phyloP scores from a whole-genome alignment of 2,113 vertebrate species.

The Pygathrix nemaeus region DNA sequence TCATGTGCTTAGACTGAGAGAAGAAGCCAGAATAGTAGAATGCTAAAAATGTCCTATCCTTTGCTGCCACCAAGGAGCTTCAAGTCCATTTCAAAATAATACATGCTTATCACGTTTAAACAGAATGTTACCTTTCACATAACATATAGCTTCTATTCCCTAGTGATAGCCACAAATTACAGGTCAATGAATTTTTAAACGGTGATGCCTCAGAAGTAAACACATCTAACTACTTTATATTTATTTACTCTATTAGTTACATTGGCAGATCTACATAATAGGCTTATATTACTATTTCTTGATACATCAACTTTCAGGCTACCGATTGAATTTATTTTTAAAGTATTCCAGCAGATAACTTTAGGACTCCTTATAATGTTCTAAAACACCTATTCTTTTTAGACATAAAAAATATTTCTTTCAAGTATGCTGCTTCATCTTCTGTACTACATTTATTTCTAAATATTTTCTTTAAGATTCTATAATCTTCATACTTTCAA shows the following conservation, averaged over 20 bases:
- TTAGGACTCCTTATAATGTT: neutral
- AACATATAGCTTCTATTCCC: neutral
- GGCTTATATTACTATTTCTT: neutral
- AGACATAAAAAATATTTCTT: neutral
- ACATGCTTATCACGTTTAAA: neutral
- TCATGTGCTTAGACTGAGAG: neutral
- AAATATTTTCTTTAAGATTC: neutral
- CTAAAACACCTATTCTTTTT: neutral
- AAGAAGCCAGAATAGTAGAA: neutral
- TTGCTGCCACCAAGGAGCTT: neutral
- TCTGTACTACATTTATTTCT: neutral
- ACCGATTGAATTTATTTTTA: neutral
- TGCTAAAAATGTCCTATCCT: neutral
- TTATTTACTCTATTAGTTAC: neutral
- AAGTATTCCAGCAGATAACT: neutral
- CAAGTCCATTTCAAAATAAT: neutral
- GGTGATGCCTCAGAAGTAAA: neutral
- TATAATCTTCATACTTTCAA: neutral
- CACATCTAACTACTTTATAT: neutral
- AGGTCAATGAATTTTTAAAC: neutral
- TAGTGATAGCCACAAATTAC: neutral
- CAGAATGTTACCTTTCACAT: neutral
- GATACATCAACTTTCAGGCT: neutral
- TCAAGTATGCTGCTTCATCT: neutral
- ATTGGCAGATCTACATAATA: neutral